Evolutionary conservation across 2,888 invertebrate species (phyloP).

Genomic region (Melolontha melolontha): DNA sequence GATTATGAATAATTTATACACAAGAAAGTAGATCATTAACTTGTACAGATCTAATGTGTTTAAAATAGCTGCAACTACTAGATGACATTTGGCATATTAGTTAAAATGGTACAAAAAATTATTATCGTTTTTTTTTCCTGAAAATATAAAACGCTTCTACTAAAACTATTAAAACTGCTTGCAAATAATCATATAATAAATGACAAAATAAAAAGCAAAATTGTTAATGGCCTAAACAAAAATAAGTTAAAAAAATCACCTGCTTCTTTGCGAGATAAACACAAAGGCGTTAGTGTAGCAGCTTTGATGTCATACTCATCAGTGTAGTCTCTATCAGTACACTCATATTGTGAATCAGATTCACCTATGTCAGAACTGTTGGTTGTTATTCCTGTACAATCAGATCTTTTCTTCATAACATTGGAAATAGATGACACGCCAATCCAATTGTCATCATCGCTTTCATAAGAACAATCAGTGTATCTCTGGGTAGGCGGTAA

Average conservation of each 20-base stretch:
- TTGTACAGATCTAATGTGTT: too few relatives aligned
- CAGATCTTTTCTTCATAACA: conserved; percentile 38
- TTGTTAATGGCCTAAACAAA: conserved; percentile 11
- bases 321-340: conserved; percentile 40
- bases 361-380: conserved; percentile 42
- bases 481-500: background rate
- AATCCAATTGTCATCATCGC: conserved; percentile 34
- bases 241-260: conserved; percentile 13
- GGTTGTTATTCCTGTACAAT: conserved; percentile 40
- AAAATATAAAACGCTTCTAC: too few relatives aligned
- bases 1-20: too few relatives aligned
- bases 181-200: background rate
- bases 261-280: conserved; percentile 44
- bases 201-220: background rate
- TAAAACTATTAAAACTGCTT: background rate
- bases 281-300: conserved; percentile 41
- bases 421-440: conserved; percentile 26
- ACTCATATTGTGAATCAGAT: conserved; percentile 44
- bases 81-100: too few relatives aligned
- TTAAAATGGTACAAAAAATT: too few relatives aligned
- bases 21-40: too few relatives aligned
- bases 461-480: conserved; percentile 28
- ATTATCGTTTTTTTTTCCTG: too few relatives aligned
- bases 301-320: conserved; percentile 40
- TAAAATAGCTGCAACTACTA: too few relatives aligned